These are phyloP conservation scores for Arbacia lixula DNA, from an alignment of 53 echinoderm and acorn worm genomes.

Conservation along the genomic window DNA sequence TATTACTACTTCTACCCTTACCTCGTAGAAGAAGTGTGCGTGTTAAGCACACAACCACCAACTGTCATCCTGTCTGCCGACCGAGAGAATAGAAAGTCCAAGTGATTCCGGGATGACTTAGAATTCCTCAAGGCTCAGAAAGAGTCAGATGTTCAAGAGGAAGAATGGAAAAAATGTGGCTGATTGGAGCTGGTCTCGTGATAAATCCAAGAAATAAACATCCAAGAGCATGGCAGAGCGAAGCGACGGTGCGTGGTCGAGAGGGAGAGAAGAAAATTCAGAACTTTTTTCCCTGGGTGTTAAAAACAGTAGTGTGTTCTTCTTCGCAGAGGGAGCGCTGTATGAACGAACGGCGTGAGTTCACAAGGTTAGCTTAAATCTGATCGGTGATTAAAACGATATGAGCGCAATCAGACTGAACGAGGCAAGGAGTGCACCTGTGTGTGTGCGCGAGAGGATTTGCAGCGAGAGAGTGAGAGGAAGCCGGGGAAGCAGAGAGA, in stretches of 20 bases:
- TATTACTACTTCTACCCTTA: constrained; percentile 22
- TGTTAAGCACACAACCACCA: constrained; percentile 30
- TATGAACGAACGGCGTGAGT: constrained; percentile 23
- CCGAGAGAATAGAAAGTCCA: neutral
- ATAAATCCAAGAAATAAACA: constrained; percentile 55
- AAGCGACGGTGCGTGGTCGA: constrained; percentile 32
- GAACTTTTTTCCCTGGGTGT: neutral
- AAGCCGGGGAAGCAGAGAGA: neutral
- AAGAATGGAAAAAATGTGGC: too few species aligned
- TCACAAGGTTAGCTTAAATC: constrained; percentile 48
- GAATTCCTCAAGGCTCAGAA: constrained; percentile 1
- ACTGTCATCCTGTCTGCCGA: neutral
- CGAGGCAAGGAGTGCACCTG: constrained; percentile 33
- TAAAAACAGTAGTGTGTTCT: too few species aligned
- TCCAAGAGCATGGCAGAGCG: constrained; percentile 28
- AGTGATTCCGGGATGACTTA: neutral
- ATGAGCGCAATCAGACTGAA: constrained; percentile 49
- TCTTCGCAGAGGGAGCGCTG: neutral
- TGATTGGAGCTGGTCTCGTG: constrained; percentile 2
- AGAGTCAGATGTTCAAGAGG: too few species aligned
- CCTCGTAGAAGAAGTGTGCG: constrained; percentile 28
- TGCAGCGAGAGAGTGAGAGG: neutral
- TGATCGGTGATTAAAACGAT: constrained; percentile 52
- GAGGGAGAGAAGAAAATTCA: neutral
- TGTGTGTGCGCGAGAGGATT: constrained; percentile 13